phyloP scores from a whole-genome alignment of 1,140 invertebrate species.

The Hycleus phaleratus region DNA sequence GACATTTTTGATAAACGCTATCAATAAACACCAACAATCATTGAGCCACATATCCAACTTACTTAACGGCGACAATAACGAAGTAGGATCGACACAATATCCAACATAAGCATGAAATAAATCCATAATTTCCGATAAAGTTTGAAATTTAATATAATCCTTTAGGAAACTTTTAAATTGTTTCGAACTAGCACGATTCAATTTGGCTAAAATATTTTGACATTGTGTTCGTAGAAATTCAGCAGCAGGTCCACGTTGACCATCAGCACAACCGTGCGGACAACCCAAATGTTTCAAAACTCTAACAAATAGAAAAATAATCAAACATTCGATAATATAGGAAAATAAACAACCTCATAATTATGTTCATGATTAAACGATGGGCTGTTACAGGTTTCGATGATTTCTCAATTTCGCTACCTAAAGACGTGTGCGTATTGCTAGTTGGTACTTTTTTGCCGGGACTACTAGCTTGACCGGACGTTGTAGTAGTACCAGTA shows the following conservation, averaged over 20 bases:
- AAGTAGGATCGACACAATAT: slow-evolving; percentile 86
- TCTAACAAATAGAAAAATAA: slow-evolving; percentile 42
- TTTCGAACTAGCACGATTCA: slow-evolving; percentile 59
- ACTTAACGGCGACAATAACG: slow-evolving; percentile 77
- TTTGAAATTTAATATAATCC: slow-evolving; percentile 66
- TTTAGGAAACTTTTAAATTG: slow-evolving; percentile 74
- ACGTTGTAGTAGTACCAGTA: slow-evolving; percentile 5
- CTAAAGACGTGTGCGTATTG: slow-evolving; percentile 20
- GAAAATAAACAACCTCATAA: slow-evolving; percentile 30
- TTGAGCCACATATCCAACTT: slow-evolving; percentile 42
- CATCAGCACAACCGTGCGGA: slow-evolving; percentile 79
- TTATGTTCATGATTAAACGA: slow-evolving; percentile 36
- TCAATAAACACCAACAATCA: background rate
- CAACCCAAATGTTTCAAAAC: slow-evolving; percentile 89
- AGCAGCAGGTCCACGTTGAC: slow-evolving; percentile 75
- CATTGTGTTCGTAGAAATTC: slow-evolving; percentile 85
- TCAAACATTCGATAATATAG: background rate
- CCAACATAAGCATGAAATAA: slow-evolving; percentile 93
- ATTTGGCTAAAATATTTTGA: slow-evolving; percentile 69
- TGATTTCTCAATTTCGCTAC: slow-evolving; percentile 31
- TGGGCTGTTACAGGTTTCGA: slow-evolving; percentile 33
- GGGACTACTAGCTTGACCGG: slow-evolving; percentile 39
- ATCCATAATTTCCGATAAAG: slow-evolving; percentile 78
- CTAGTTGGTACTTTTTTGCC: slow-evolving; percentile 26
- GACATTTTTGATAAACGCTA: no score